Evolutionary conservation across 2,797 vertebrate species (phyloP), one percentile per base, ranked within the genome.

Genomic region (Cyclopterus lumpus): DNA sequence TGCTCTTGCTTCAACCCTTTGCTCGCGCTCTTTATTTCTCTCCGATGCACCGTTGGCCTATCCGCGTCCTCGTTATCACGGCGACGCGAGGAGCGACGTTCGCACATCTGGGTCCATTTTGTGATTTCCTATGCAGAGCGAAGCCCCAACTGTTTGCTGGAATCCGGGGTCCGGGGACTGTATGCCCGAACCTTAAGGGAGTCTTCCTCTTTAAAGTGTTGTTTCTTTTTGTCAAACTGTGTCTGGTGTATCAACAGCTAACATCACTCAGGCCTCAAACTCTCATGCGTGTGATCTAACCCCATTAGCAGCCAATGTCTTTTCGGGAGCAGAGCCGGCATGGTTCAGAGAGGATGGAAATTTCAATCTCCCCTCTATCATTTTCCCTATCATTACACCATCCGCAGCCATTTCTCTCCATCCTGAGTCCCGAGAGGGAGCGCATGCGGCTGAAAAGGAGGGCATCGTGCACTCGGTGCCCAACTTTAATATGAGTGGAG

Each of bases 381-480:
- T 98, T 99, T 99, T 98, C 97, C 90, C 97, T 97, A 97, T 99
- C 98, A 99, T 99, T 99, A 98, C 96, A 97, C 95, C 96, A 95
- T 95, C 95, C 94, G 93, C 97, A 94, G 96, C 96, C 95, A 97
- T 98, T 97, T 96, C 96, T 97, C 96, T 96, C 96, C 95, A 95
- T 95, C 96, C 95, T 94, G 96, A 96, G 91, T 97, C 97, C 96
- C 93, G 77, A 86, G 92, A 91, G 90, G 80, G 81, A 88, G 82
- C 20, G 71, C 70, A n/a, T 77, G 88, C 73, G 86, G 93, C 86
- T 88, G 85, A 88, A 90, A 93, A 91, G 88, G 91, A 91, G 88
- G 91, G 95, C 96, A 96, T 92, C 94, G 94, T 92, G 95, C 96
- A 95, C 95, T 94, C 95, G 71, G 93, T 94, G 87, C 87, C 88